These are phyloP conservation scores for Ctenicera cuprea DNA, from an alignment of 2,888 invertebrate species.

Conservation along the genomic window DNA sequence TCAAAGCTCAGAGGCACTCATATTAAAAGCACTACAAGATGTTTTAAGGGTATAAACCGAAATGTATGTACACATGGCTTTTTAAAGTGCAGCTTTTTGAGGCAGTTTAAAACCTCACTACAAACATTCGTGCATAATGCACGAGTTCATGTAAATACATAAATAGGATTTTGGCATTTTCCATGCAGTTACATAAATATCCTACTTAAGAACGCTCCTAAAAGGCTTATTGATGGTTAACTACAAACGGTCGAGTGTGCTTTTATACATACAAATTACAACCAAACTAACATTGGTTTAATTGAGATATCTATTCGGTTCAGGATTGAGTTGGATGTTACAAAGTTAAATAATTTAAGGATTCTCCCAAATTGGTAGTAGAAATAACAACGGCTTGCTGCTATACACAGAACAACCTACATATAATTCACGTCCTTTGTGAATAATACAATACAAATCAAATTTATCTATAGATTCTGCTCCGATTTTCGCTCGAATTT, in stretches of 20 bases:
- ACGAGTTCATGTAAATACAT: conserved; percentile 2
- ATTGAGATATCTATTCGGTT: background rate
- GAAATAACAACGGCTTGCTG: no score
- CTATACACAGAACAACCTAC: no score
- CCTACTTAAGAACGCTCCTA: no score
- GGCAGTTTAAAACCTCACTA: conserved; percentile 3
- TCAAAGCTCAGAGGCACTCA: background rate
- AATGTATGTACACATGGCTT: background rate
- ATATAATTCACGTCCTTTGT: no score
- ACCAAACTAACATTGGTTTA: background rate
- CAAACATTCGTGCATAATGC: conserved; percentile 3
- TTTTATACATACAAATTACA: background rate
- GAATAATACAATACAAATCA: no score
- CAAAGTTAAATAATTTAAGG: no score
- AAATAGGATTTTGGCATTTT: background rate
- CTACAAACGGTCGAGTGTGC: background rate
- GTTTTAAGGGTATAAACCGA: background rate
- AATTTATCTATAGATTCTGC: no score
- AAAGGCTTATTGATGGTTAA: background rate
- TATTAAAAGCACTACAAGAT: background rate
- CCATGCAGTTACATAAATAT: background rate
- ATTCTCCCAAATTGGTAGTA: no score
- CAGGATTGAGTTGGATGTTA: no score
- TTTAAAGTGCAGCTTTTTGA: background rate
- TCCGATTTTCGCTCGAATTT: no score